Conservation (phyloP, 2,888 invertebrate genomes). For the Epistrophe eligans region DNA sequence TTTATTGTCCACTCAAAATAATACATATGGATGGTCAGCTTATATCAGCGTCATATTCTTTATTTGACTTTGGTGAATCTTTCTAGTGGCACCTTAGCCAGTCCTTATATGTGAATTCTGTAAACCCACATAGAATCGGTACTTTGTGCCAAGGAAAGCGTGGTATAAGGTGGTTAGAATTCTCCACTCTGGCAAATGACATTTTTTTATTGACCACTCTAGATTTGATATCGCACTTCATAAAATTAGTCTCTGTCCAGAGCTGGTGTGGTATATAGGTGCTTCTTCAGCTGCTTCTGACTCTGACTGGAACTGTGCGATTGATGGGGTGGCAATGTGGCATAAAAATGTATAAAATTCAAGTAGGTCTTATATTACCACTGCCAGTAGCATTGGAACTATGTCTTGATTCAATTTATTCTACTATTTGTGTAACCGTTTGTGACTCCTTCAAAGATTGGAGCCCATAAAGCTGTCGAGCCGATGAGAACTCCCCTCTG, state of each 20-base stretch:
- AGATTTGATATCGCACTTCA: constrained; percentile 75
- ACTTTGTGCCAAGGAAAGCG: background rate
- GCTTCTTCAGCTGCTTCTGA: constrained; percentile 54
- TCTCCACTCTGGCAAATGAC: constrained; percentile 68
- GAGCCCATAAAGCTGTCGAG: constrained; percentile 73
- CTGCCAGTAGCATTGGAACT: constrained; percentile 60
- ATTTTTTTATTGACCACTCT: constrained; percentile 76
- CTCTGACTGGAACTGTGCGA: constrained; percentile 61
- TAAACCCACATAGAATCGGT: constrained; percentile 4
- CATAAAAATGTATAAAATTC: constrained; percentile 75
- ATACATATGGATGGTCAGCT: constrained; percentile 59
- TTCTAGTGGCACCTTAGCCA: constrained; percentile 25
- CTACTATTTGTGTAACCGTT: constrained; percentile 71
- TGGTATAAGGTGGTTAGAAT: constrained; percentile 62
- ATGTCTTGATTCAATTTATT: constrained; percentile 73
- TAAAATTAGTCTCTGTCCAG: constrained; percentile 75
- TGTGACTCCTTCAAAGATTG: constrained; percentile 66
- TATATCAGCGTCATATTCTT: constrained; percentile 55
- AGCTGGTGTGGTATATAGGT: constrained; percentile 58
- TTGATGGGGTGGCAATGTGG: constrained; percentile 74
- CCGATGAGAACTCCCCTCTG: constrained; percentile 63
- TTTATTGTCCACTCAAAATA: constrained; percentile 58
- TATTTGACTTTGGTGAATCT: constrained; percentile 65
- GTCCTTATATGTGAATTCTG: constrained; percentile 3
- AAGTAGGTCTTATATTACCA: constrained; percentile 70